Percentiles rank a stretch among this genome's conserved stretches.
Evolutionary conservation across 2,888 invertebrate genomes (phyloP).

Genomic region (Rhopalosiphum nymphaeae): DNA sequence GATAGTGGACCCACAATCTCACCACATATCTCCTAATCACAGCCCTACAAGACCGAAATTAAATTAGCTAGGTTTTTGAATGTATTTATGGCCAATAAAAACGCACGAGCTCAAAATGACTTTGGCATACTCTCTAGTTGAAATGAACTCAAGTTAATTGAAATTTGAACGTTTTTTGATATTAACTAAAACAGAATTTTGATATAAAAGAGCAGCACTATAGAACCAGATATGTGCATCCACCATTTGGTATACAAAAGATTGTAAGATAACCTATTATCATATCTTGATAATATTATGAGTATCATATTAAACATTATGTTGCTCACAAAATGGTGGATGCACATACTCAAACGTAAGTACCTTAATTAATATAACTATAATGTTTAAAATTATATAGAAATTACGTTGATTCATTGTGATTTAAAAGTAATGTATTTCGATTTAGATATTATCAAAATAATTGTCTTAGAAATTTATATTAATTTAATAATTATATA

Average conservation of each 20-base stretch:
- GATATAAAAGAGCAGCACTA: background rate
- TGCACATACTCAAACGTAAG: too few relatives aligned
- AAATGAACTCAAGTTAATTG: background rate
- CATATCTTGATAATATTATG: too few relatives aligned
- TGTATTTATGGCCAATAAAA: background rate
- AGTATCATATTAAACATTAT: too few relatives aligned
- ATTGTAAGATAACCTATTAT: too few relatives aligned
- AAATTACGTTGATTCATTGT: background rate
- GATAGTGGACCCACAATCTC: background rate
- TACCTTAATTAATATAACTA: background rate
- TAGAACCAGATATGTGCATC: too few relatives aligned
- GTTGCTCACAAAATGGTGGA: too few relatives aligned
- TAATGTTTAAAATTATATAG: background rate
- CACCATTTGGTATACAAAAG: too few relatives aligned
- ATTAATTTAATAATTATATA: background rate
- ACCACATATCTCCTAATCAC: background rate
- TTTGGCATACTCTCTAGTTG: background rate
- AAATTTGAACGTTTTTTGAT: background rate
- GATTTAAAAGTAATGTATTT: background rate
- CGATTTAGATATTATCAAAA: background rate
- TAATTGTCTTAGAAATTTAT: background rate
- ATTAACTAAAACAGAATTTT: background rate
- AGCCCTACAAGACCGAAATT: background rate
- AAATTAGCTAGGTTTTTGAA: background rate
- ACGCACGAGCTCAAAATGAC: background rate